These are phyloP conservation scores for Kryptopterus vitreolus DNA, from an alignment of 2,797 vertebrate species.

Conservation along the genomic window DNA sequence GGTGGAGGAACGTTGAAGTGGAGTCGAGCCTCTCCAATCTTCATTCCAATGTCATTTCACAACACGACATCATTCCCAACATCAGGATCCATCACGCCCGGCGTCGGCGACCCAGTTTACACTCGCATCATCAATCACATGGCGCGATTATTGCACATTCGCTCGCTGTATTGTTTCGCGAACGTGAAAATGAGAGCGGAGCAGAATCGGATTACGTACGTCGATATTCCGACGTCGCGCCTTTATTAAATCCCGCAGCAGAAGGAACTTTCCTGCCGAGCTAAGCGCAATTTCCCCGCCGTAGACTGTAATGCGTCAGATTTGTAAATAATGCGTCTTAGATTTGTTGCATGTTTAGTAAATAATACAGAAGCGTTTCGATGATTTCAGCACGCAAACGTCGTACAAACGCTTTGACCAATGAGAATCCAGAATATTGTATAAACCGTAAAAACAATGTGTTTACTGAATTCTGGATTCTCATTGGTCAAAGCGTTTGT, in stretches of 20 bases:
- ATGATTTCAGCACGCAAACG: too few species aligned
- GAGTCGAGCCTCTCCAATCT: neutral
- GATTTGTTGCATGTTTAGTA: neutral
- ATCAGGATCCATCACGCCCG: neutral
- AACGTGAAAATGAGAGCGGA: conserved; percentile 49
- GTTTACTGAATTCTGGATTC: too few species aligned
- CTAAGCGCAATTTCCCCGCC: conserved; percentile 62
- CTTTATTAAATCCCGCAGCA: conserved; percentile 66
- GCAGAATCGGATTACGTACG: conserved; percentile 67
- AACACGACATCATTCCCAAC: neutral
- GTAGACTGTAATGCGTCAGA: conserved; percentile 27
- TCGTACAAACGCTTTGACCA: too few species aligned
- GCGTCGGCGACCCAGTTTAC: neutral
- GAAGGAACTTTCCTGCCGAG: conserved; percentile 65
- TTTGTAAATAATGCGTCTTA: neutral
- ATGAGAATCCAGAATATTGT: too few species aligned
- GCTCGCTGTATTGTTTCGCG: neutral
- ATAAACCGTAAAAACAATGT: too few species aligned
- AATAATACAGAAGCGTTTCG: neutral
- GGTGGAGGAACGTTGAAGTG: neutral
- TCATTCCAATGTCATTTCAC: neutral
- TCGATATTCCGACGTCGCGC: conserved; percentile 70
- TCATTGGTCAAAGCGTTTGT: too few species aligned
- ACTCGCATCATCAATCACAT: conserved; percentile 6
- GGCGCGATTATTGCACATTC: neutral